A percentile compares a stretch with the other conserved stretches of the same genome.
phyloP scores from a whole-genome alignment of 2,888 invertebrate genomes.

The Lasioglossum malachurum region DNA sequence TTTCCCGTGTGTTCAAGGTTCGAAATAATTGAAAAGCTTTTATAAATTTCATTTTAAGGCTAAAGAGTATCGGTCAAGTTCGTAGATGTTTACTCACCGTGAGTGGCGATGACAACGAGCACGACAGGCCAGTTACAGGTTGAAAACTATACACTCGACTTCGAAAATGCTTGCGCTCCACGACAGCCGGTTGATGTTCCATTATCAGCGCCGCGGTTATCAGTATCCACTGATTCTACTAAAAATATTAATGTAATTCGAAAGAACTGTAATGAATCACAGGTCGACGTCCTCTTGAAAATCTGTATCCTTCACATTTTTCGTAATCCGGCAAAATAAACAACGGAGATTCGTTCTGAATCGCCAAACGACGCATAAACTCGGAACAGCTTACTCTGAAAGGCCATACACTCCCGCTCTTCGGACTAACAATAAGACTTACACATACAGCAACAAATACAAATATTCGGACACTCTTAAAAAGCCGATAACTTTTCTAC shows the following conservation, averaged over 20 bases:
- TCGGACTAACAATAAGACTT: too few species aligned
- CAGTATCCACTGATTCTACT: neutral
- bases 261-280: neutral
- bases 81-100: slow-evolving; percentile 3
- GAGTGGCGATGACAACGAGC: neutral
- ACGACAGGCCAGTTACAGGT: neutral
- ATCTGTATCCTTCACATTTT: neutral
- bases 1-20: neutral
- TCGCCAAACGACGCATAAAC: neutral
- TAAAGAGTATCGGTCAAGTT: neutral
- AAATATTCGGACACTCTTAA: too few species aligned
- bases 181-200: slow-evolving; percentile 18
- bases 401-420: too few species aligned
- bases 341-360: neutral
- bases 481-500: too few species aligned
- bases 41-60: neutral
- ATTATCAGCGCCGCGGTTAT: slow-evolving; percentile 27
- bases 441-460: too few species aligned
- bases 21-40: neutral
- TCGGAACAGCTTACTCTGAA: neutral
- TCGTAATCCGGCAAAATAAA: neutral
- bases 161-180: slow-evolving; percentile 7
- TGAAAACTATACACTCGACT: slow-evolving; percentile 13
- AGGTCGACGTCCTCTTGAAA: slow-evolving; percentile 5
- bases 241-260: slow-evolving; percentile 15